These are phyloP conservation scores for Sinelater perroti DNA, from an alignment of 2,888 invertebrate genomes.

Conservation along the genomic window DNA sequence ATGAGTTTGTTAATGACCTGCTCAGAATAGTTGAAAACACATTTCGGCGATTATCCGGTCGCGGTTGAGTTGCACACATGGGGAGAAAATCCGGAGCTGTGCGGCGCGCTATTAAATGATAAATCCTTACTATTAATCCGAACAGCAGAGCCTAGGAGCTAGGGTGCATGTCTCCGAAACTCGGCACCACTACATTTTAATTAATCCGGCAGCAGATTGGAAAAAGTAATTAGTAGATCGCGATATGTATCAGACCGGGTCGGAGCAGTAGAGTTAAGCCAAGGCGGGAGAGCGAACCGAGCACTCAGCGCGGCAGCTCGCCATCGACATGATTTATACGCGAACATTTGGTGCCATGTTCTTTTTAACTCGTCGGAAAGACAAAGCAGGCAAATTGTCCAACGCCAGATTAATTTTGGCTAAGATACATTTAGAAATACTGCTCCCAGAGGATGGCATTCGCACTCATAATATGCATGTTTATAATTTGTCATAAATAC, in stretches of 20 bases:
- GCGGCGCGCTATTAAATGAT: slow-evolving; percentile 39
- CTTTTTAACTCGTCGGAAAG: slow-evolving; percentile 47
- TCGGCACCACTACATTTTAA: slow-evolving; percentile 53
- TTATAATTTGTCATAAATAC: slow-evolving; percentile 46
- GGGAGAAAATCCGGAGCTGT: neutral
- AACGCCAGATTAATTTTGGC: slow-evolving; percentile 44
- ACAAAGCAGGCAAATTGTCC: slow-evolving; percentile 49
- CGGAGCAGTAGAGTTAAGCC: slow-evolving; percentile 26
- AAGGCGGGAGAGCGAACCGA: slow-evolving; percentile 25
- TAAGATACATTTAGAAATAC: slow-evolving; percentile 38
- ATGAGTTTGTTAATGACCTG: slow-evolving; percentile 5
- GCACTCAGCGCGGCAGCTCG: slow-evolving; percentile 34
- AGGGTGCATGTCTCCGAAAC: slow-evolving; percentile 43
- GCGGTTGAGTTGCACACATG: slow-evolving; percentile 8
- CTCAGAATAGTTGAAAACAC: slow-evolving; percentile 9
- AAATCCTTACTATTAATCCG: slow-evolving; percentile 48
- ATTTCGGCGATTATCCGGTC: slow-evolving; percentile 11
- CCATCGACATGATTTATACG: slow-evolving; percentile 49
- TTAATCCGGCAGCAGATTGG: slow-evolving; percentile 53
- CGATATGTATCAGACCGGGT: slow-evolving; percentile 48
- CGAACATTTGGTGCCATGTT: slow-evolving; percentile 50
- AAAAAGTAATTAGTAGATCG: slow-evolving; percentile 55
- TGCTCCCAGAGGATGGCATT: slow-evolving; percentile 37
- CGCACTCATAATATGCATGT: slow-evolving; percentile 41
- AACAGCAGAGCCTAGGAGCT: slow-evolving; percentile 46